Evolutionary conservation across 2,888 invertebrate species (phyloP), one percentile per base, ranked within the genome.

Genomic region (Apoda limacodes): DNA sequence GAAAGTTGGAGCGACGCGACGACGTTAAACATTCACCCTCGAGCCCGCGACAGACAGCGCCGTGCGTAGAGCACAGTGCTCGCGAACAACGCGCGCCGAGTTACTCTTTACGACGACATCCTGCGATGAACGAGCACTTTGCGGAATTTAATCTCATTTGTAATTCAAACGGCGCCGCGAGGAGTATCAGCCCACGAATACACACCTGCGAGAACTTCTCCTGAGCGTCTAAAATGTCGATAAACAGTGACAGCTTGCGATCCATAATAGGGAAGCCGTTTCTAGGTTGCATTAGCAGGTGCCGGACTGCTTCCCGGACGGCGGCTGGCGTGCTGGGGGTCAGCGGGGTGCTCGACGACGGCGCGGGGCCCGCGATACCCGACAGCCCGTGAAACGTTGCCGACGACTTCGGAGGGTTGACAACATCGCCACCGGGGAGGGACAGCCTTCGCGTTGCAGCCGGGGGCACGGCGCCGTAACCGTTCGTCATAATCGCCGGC

Each of bases 211-310:
- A 89, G 60, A 92, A 88, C 60, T 86, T 83, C 61, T 90, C 89
- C 82, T 92, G 91, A 31, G 90, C 88, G 61, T 90, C 90, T 64
- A 92, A 83, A 50, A 92, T 91, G 56, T 92, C 91, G 60, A 91
- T 88, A 74, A 91, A 90, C 27, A 92, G 82, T 23, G 88, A 85
- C 56, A 91, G 83, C 60, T 89, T 88, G 74, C 90, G 89, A 56
- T 89, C 89, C 74, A 88, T 85, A 58, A 88, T 87, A 51, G 88
- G 87, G 68, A 89, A 88, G 12, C 89, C 89, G 57, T 89, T 89
- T 36, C 89, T 76, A 9, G 89, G 87, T 61, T 88, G 87, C 47
- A 83, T 78, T 35, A 88, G 70, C 27, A 89, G 72, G 49, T 88
- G 88, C 39, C 86, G 83, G 23, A 89, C 87, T 5, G 88, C 88